phyloP scores from a whole-genome alignment of 2,113 vertebrate genomes.

The Dipodomys ordii region DNA sequence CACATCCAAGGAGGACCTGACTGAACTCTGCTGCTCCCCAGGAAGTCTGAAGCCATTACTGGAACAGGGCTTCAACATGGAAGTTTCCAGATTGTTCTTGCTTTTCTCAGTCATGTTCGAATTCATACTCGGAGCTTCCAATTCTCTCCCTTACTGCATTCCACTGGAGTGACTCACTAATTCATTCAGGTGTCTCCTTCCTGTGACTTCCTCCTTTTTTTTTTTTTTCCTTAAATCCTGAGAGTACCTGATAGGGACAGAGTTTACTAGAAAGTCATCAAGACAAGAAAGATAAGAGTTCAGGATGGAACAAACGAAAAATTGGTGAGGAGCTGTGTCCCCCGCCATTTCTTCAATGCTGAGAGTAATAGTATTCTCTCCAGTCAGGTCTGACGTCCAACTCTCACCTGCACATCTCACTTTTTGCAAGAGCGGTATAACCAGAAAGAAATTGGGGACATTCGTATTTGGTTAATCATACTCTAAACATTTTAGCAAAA shows the following conservation, averaged over 20 bases:
- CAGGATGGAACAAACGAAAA: neutral
- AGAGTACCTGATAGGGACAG: neutral
- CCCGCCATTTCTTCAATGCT: neutral
- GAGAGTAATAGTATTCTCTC: neutral
- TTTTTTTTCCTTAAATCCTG: neutral
- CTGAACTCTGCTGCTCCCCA: conserved; percentile 46
- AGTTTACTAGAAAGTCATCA: neutral
- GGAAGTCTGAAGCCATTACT: neutral
- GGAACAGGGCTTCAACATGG: neutral
- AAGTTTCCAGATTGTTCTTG: conserved; percentile 14
- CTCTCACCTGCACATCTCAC: neutral
- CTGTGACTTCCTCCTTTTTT: neutral
- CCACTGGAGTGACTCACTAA: neutral
- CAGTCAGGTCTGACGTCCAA: neutral
- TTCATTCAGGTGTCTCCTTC: neutral
- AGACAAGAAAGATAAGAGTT: conserved; percentile 7
- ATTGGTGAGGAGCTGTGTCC: neutral
- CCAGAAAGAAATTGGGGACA: neutral
- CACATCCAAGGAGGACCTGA: neutral
- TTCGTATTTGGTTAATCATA: conserved; percentile 22
- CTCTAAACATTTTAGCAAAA: conserved; percentile 22
- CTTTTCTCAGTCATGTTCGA: neutral
- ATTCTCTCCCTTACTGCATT: neutral
- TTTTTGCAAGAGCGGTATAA: neutral
- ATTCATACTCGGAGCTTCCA: neutral